Evolutionary conservation across 2,888 invertebrate genomes (phyloP).

Genomic region (Hymenopus coronatus): DNA sequence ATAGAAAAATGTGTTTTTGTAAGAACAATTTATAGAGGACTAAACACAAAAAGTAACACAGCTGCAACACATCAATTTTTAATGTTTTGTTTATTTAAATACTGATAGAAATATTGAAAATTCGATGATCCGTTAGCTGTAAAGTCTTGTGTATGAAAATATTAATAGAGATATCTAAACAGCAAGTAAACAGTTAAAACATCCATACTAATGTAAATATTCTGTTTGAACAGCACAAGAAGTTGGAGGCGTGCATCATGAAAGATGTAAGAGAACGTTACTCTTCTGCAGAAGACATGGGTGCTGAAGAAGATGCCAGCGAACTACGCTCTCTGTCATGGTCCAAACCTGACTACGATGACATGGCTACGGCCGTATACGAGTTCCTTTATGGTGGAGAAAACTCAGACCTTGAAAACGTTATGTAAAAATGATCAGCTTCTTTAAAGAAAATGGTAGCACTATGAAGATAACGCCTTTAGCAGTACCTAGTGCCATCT

Average conservation of each 20-base stretch:
- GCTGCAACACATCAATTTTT: too few species aligned
- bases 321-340: conserved; percentile 34
- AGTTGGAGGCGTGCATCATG: conserved; percentile 68
- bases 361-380: conserved; percentile 52
- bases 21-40: too few species aligned
- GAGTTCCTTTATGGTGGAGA: conserved; percentile 62
- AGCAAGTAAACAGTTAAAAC: too few species aligned
- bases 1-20: too few species aligned
- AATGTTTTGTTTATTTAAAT: too few species aligned
- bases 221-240: conserved; percentile 57
- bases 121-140: too few species aligned
- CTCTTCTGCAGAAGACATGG: conserved; percentile 48
- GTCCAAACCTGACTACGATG: conserved; percentile 37
- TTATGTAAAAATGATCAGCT: neutral
- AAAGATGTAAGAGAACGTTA: conserved; percentile 62
- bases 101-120: too few species aligned
- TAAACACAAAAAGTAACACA: too few species aligned
- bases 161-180: too few species aligned
- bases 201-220: too few species aligned
- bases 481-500: neutral
- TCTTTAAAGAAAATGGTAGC: neutral
- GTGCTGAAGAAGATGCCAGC: conserved; percentile 32
- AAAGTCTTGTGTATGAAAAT: too few species aligned
- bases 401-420: conserved; percentile 54
- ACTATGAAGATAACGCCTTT: neutral